Percentiles rank a stretch among this genome's conserved stretches.
These are phyloP conservation scores for Phoronis australis DNA, from an alignment of 2,888 invertebrate species.

Conservation along the genomic window DNA sequence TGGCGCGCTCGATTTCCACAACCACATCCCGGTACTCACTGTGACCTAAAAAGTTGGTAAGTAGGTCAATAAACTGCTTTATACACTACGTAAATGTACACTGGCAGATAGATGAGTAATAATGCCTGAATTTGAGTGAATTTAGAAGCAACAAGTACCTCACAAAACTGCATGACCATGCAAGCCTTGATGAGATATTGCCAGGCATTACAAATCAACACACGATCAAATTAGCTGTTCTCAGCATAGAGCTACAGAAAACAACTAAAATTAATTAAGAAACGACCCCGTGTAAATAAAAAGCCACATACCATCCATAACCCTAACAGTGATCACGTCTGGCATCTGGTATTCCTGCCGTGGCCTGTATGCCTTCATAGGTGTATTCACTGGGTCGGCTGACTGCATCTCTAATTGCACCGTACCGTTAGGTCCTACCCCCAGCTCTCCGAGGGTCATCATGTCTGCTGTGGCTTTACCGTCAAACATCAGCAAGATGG, in stretches of 20 bases:
- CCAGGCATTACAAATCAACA: too few relatives aligned
- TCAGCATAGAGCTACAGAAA: neutral
- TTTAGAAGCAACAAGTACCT: too few relatives aligned
- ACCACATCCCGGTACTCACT: slow-evolving; percentile 42
- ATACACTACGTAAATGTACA: too few relatives aligned
- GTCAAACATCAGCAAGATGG: slow-evolving; percentile 44
- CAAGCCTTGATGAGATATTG: too few relatives aligned
- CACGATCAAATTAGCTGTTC: neutral
- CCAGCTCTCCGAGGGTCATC: slow-evolving; percentile 41
- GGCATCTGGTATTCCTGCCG: slow-evolving; percentile 49
- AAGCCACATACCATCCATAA: slow-evolving; percentile 30
- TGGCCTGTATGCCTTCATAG: slow-evolving; percentile 43
- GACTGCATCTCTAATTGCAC: slow-evolving; percentile 49
- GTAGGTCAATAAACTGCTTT: neutral
- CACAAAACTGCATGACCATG: too few relatives aligned
- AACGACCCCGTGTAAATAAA: neutral
- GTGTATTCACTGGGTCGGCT: slow-evolving; percentile 46
- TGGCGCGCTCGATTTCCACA: slow-evolving; percentile 48
- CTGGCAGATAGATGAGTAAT: too few relatives aligned
- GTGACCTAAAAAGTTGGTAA: slow-evolving; percentile 23
- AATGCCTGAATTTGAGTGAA: too few relatives aligned
- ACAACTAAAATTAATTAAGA: neutral
- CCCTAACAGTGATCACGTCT: slow-evolving; percentile 49
- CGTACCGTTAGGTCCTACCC: slow-evolving; percentile 50
- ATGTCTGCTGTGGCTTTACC: slow-evolving; percentile 35